phyloP scores from a whole-genome alignment of 2,888 invertebrate species.

The Steromphala cineraria region DNA sequence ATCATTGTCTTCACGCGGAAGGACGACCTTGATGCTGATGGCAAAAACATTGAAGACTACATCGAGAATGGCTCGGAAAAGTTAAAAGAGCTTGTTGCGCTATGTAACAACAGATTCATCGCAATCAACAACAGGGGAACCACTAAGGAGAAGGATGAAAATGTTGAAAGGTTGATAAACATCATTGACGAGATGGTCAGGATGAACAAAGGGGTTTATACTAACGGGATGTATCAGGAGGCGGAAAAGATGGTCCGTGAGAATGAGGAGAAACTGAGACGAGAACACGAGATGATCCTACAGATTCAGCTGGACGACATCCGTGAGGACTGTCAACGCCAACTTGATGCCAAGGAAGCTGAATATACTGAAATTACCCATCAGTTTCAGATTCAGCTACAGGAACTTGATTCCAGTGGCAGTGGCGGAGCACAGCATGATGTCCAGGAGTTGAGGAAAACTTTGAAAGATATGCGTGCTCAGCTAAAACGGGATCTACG shows the following conservation, averaged over 20 bases:
- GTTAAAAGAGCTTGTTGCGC: conserved; percentile 10
- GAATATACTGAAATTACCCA: not conserved
- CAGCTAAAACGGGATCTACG: too few species aligned
- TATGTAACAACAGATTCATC: conserved; percentile 24
- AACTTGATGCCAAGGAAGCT: too few species aligned
- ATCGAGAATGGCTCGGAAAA: conserved; percentile 2
- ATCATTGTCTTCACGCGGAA: conserved; percentile 32
- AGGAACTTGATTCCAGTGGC: not conserved
- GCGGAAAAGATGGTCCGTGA: conserved; percentile 19
- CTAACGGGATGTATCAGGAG: conserved; percentile 33
- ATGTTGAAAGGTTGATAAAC: conserved; percentile 18
- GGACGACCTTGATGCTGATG: conserved; percentile 25
- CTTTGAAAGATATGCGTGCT: too few species aligned
- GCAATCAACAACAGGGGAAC: conserved; percentile 18
- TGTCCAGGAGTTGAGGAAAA: too few species aligned
- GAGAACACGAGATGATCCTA: too few species aligned
- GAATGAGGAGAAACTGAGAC: not conserved
- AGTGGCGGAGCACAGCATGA: too few species aligned
- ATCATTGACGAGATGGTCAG: conserved; percentile 17
- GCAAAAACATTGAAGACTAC: conserved; percentile 25
- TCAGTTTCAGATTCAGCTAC: not conserved
- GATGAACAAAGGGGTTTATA: conserved; percentile 30
- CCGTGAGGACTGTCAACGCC: too few species aligned
- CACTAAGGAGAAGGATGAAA: not conserved
- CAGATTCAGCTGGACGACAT: too few species aligned